Evolutionary conservation across 2,888 invertebrate species (phyloP).

Genomic region (Tetheella fluctuosa): DNA sequence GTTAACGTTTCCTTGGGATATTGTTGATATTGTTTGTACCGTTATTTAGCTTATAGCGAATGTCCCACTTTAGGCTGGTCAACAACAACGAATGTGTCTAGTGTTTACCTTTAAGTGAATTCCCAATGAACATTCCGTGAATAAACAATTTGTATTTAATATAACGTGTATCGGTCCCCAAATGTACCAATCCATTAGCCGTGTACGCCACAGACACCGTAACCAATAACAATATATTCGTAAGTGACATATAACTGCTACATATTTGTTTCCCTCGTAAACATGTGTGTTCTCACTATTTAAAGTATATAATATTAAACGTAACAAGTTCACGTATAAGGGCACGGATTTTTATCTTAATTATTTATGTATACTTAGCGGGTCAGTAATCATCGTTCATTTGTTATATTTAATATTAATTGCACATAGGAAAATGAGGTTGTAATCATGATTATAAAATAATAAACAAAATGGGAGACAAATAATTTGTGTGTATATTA

Average conservation of each 20-base stretch:
- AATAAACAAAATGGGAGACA: constrained; percentile 73
- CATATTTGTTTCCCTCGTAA: constrained; percentile 30
- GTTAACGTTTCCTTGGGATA: constrained; percentile 25
- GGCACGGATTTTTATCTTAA: constrained; percentile 70
- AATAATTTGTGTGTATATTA: constrained; percentile 83
- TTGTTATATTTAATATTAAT: constrained; percentile 68
- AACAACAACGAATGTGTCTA: constrained; percentile 79
- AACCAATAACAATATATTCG: background rate
- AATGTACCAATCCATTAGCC: constrained; percentile 9
- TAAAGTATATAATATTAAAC: constrained; percentile 55
- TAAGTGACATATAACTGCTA: constrained; percentile 10
- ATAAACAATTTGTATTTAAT: constrained; percentile 14
- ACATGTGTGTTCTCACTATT: constrained; percentile 52
- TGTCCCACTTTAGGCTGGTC: constrained; percentile 77
- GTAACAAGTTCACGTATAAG: constrained; percentile 69
- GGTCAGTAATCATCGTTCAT: constrained; percentile 60
- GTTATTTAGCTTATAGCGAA: constrained; percentile 46
- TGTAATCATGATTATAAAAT: constrained; percentile 75
- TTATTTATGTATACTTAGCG: constrained; percentile 58
- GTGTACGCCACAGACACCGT: background rate
- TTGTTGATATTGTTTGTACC: constrained; percentile 39
- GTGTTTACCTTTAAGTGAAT: constrained; percentile 57
- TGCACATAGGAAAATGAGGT: constrained; percentile 82
- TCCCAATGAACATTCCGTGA: constrained; percentile 27
- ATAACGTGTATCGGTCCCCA: constrained; percentile 10